phyloP scores from a whole-genome alignment of 2,113 vertebrate genomes.

The Oplegnathus fasciatus region DNA sequence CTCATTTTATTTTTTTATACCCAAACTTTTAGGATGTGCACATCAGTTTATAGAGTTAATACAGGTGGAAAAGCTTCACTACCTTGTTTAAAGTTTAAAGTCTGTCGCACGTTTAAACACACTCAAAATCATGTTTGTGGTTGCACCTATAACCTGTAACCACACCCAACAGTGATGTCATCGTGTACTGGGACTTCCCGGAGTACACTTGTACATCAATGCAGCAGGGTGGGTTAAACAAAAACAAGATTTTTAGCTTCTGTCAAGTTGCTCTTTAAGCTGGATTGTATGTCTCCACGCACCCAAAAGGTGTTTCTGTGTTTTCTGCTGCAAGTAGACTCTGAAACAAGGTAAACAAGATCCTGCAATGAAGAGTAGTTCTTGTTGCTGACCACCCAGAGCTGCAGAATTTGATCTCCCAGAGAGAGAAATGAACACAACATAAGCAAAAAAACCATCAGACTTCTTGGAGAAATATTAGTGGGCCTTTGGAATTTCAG shows the following conservation, averaged over 20 bases:
- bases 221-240: not conserved
- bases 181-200: too few relatives aligned
- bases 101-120: too few relatives aligned
- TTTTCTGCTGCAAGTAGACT: not conserved
- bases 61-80: not conserved
- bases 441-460: not conserved
- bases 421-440: not conserved
- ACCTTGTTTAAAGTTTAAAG: too few relatives aligned
- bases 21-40: too few relatives aligned
- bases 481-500: not conserved
- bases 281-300: not conserved
- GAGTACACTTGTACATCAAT: not conserved
- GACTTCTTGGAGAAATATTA: conserved; percentile 7
- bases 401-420: conserved; percentile 3
- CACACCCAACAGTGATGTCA: not conserved
- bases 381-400: not conserved
- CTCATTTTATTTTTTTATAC: not conserved
- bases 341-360: conserved; percentile 23
- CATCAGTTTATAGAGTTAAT: not conserved
- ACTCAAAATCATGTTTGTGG: not conserved
- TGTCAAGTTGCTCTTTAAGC: not conserved
- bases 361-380: not conserved
- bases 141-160: not conserved
- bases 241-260: not conserved
- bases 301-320: not conserved